Base-by-base conservation (phyloP, 1,140 invertebrate genomes). In the Pomacea maculata region DNA sequence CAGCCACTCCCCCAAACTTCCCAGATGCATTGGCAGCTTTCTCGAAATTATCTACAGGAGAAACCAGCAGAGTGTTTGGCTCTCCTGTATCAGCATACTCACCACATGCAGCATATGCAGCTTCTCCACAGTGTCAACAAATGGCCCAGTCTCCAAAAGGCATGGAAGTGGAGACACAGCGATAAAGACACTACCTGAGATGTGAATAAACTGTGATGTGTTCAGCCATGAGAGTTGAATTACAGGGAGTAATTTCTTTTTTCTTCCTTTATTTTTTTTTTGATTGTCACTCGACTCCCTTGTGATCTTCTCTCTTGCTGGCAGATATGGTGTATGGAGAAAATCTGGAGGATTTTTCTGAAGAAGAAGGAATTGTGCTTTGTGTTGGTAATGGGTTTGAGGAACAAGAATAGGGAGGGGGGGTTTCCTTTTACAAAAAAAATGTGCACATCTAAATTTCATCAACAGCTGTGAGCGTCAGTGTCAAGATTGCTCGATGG, bases 1-100 rank as follows among this genome's bases (percentile, higher is more conserved):
- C 89, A 75, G 88, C 88, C 64, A 90, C 89, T 81, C 89, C 89
- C 68, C 87, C 89, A 34, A 89, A 90, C 82, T 89, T 91, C 76
- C 89, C 89, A 71, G 88, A 88, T 82, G 88, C 89, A 65, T 81
- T 89, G 57, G 83, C 86, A 80, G 90, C 88, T 57, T 82, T 89
- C 15, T 89, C 90, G 29, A 90, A 89, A 83, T 80, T 90, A 61
- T 89, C 89, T 80, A 88, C 90, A 82, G 80, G 86, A 81, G 89
- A 89, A 77, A 88, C 86, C 79, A 83, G 71, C 79, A 80, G 73
- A 79, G 63, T 83, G 80, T 87, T 86, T 78, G 86, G 88, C 79
- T 83, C 86, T 75, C 84, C 86, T 85, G 65, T 88, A 86, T 81
- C 87, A 84, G 54, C 86, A 84, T 80, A 86, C 87, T 78, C 86